Conservation (phyloP, 1,140 invertebrate species). For the Sinella curviseta region DNA sequence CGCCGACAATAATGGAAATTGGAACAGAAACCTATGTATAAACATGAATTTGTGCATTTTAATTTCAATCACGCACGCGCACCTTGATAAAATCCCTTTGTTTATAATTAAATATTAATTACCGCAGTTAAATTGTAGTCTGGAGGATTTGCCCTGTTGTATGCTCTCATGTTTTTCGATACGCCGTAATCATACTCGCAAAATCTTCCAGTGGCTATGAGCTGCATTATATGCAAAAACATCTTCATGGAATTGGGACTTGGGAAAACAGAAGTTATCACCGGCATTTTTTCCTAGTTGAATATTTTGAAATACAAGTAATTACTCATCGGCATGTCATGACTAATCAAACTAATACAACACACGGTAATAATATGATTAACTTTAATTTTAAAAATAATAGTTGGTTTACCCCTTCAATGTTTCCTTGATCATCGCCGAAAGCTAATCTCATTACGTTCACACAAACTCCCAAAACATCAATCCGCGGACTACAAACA, state of each 20-base stretch:
- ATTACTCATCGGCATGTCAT: neutral
- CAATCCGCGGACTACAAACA: neutral
- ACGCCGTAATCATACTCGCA: conserved; percentile 12
- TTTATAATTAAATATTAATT: too few relatives aligned
- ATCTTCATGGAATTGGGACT: conserved; percentile 2
- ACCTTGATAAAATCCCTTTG: too few relatives aligned
- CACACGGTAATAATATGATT: neutral
- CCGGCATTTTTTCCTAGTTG: conserved; percentile 20
- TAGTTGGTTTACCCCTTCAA: neutral
- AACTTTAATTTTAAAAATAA: conserved; percentile 1
- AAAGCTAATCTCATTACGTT: neutral
- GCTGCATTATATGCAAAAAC: conserved; percentile 12
- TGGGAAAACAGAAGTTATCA: conserved; percentile 3
- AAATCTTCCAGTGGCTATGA: neutral
- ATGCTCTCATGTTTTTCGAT: conserved; percentile 3
- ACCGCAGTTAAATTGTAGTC: conserved; percentile 21
- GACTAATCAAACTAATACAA: too few relatives aligned
- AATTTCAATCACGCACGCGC: too few relatives aligned
- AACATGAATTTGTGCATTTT: too few relatives aligned
- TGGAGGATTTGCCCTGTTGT: conserved; percentile 10
- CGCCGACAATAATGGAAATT: conserved; percentile 26
- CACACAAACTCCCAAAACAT: conserved; percentile 17
- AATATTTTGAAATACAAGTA: neutral
- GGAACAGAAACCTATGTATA: conserved; percentile 12
- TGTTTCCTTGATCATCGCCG: conserved; percentile 9